Evolutionary conservation across 2,113 vertebrate genomes (phyloP), one percentile per base, ranked within the genome.

Genomic region (Lophochroa leadbeateri): DNA sequence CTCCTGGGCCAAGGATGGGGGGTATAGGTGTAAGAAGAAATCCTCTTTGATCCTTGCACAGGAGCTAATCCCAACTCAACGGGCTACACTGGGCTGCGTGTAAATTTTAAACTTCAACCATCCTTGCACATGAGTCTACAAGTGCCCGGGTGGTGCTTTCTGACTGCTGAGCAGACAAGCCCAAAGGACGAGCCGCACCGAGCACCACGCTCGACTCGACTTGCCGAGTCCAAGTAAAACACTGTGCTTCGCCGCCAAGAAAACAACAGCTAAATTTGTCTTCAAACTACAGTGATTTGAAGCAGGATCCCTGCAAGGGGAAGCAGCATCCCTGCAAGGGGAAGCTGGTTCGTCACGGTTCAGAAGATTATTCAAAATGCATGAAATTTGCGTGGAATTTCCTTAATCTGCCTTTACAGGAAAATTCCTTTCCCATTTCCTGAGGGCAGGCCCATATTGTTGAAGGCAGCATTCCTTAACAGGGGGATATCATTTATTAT

Each of bases 401-500:
- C 64, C 50, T 96, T 97, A 97, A 96, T 96, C 96, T 97, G 88
- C 89, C 90, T 97, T 92, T 96, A 91, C 86, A 96, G 90, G 57
- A 94, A 93, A 96, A 97, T 96, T 96, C 95, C 84, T 96, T 94
- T 87, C 77, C 84, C 70, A 58, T 91, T 97, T 97, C 96, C 95
- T 93, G 88, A 97, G 93, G 96, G 94, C 93, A 91, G 87, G 92
- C 93, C 75, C 67, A 35, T 94, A 91, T 96, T 96, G 91, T 97
- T 94, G 91, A 95, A 91, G 88, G 92, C 82, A 95, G 84, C 95
- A 95, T 97, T 97, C 92, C 97, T 97, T 70, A 94, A 71, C 80
- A 41, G 68, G 69, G 90, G 96, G 94, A 92, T 97, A 96, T 96
- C 57, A 95, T 98, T 97, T 98, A 96, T 97, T 97, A 95, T 95